These are phyloP conservation scores for Drosophila kohkoa DNA, from an alignment of 1,140 invertebrate genomes.

Conservation along the genomic window DNA sequence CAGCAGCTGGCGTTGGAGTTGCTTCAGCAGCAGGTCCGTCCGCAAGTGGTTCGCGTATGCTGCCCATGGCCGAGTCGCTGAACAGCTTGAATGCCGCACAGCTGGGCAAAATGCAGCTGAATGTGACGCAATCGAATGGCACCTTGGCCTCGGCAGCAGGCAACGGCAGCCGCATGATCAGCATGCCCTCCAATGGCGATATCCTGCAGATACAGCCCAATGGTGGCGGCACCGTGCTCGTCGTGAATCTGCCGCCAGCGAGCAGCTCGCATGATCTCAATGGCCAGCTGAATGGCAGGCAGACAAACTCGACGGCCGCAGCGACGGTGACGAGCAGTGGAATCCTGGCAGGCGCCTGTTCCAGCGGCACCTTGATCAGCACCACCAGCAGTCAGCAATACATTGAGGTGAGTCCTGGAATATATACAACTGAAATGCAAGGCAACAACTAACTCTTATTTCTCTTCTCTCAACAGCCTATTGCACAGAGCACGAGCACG, in stretches of 20 bases:
- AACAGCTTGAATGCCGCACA: conserved; percentile 85
- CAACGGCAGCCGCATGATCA: conserved; percentile 85
- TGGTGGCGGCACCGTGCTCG: conserved; percentile 90
- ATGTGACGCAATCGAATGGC: conserved; percentile 66
- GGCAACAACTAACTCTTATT: background rate
- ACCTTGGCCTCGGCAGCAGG: conserved; percentile 70
- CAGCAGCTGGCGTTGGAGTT: conserved; percentile 8
- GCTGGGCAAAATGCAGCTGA: conserved; percentile 82
- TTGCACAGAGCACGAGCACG: conserved; percentile 68
- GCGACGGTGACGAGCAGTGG: conserved; percentile 66
- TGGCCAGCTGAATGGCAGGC: conserved; percentile 36
- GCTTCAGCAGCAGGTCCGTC: conserved; percentile 27
- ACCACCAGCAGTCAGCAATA: conserved; percentile 87
- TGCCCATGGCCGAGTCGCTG: conserved; percentile 85
- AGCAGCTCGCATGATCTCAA: conserved; percentile 83
- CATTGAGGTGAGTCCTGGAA: conserved; percentile 86
- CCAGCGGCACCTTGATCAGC: conserved; percentile 85
- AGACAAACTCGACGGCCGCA: conserved; percentile 58
- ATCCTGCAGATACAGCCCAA: conserved; percentile 88
- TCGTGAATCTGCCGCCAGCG: conserved; percentile 91
- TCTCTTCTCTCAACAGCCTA: conserved; percentile 34
- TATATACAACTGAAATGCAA: background rate
- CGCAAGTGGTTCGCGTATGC: conserved; percentile 53
- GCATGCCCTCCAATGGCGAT: conserved; percentile 85
- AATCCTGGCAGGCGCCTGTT: conserved; percentile 80